Base-by-base conservation (phyloP, 2,797 vertebrate species). In the Karalla daura region DNA sequence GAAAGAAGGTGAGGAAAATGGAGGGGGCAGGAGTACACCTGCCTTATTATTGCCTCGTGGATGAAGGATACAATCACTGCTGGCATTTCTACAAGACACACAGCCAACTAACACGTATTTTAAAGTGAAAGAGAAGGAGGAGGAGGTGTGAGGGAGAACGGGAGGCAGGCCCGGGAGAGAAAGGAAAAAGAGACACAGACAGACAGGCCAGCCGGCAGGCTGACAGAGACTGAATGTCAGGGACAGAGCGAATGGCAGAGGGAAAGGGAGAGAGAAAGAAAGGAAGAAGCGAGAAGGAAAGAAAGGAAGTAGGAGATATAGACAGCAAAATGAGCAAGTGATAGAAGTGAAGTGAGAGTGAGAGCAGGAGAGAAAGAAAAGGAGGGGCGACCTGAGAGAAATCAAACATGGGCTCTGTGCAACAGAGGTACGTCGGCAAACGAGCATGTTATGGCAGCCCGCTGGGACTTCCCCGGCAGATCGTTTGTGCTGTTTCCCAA, bases 401-500 rank as follows among this genome's bases (percentile, higher is more conserved):
- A 94, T 94, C 93, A 92, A 93, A 94, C 88, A 87, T 73, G 88
- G 89, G 89, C 90, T 81, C 87, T 46, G 79, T 73, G 91, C 90
- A 92, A 82, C 90, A 91, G 88, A 91, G 90, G 88, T 89, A 74
- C 90, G 88, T 83, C 73, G 81, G 89, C 88, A 93, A 93, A 94
- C 88, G 88, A 93, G 91, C 90, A 83, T 88, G 91, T 92, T 93
- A 91, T 81, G 87, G 88, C 82, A 86, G 90, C 92, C 91, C 89
- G 81, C 85, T 91, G 94, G 91, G 94, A 94, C 79, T 92, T 89
- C 80, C 89, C 84, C 80, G 69, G 85, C 89, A 91, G 89, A 94
- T 93, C 91, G 88, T 92, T 91, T 90, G 83, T 91, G 92, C 79
- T 90, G 91, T 92, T 94, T 94, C 91, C 90, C 93, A 92, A 92